Evolutionary conservation across 2,888 invertebrate genomes (phyloP).

Genomic region (Glaucopsyche alexis): DNA sequence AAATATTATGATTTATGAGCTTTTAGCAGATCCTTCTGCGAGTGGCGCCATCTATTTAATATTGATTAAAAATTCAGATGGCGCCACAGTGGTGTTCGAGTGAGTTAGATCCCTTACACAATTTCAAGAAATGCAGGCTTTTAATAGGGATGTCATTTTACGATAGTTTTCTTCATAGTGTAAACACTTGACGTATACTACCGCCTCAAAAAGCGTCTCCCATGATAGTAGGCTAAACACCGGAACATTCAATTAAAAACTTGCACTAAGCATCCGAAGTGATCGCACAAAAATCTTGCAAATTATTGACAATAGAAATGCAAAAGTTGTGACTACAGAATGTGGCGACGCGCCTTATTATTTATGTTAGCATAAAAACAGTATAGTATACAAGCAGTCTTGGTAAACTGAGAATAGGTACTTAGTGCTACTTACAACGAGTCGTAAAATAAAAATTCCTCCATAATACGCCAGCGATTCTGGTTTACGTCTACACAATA

Average conservation of each 20-base stretch:
- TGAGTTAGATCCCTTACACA: background rate
- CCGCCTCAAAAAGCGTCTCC: constrained; percentile 16
- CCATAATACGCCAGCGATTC: constrained; percentile 68
- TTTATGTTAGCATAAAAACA: constrained; percentile 68
- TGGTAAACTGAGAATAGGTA: constrained; percentile 78
- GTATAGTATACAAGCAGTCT: constrained; percentile 78
- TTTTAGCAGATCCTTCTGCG: background rate
- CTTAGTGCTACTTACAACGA: constrained; percentile 75
- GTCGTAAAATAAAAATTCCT: constrained; percentile 68
- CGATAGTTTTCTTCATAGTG: background rate
- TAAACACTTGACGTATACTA: background rate
- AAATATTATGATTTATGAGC: no score
- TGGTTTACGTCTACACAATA: constrained; percentile 67
- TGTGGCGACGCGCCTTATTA: constrained; percentile 55
- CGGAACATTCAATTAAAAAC: constrained; percentile 25
- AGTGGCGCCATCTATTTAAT: background rate
- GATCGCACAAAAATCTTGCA: constrained; percentile 63
- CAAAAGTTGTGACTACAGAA: constrained; percentile 76
- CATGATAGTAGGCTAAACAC: constrained; percentile 2
- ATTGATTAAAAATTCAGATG: background rate
- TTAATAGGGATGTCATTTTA: background rate
- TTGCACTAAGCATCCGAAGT: constrained; percentile 40
- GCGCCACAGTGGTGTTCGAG: background rate
- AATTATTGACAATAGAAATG: constrained; percentile 76
- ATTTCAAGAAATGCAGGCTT: background rate